Evolutionary conservation across 1,140 invertebrate species (phyloP).

Genomic region (Bombus polaris): DNA sequence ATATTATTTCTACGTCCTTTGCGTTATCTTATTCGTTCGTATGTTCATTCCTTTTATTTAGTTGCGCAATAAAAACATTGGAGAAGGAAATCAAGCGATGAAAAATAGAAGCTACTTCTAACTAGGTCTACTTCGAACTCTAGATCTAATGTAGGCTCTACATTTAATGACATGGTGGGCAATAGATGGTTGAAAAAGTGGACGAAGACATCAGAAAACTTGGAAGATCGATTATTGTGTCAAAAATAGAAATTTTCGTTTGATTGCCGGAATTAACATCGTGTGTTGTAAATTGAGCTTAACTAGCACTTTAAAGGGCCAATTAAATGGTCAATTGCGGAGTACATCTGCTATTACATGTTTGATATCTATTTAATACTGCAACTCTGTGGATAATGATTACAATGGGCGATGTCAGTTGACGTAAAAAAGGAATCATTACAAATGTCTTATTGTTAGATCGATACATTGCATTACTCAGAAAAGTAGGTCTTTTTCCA

Average conservation of each 20-base stretch:
- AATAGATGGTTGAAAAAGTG: background rate
- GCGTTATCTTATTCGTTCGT: too few relatives aligned
- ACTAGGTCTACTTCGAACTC: too few relatives aligned
- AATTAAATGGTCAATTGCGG: background rate
- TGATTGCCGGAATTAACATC: background rate
- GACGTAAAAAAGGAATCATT: background rate
- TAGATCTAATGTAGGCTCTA: too few relatives aligned
- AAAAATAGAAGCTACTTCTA: too few relatives aligned
- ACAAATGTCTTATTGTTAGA: background rate
- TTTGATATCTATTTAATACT: background rate
- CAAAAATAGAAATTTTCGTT: background rate
- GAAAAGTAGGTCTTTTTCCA: too few relatives aligned
- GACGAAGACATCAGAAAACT: background rate
- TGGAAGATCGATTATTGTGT: background rate
- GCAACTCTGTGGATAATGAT: background rate
- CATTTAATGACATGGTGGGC: background rate
- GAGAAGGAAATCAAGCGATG: too few relatives aligned
- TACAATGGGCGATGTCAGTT: background rate
- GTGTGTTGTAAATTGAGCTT: background rate
- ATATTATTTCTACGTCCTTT: too few relatives aligned
- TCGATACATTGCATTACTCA: background rate
- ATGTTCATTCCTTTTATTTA: too few relatives aligned
- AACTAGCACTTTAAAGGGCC: background rate
- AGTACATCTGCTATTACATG: background rate
- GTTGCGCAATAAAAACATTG: too few relatives aligned